A percentile compares a stretch with the other conserved stretches of the same genome.
Conservation (phyloP, 1,140 invertebrate genomes). For the Linepithema humile region DNA sequence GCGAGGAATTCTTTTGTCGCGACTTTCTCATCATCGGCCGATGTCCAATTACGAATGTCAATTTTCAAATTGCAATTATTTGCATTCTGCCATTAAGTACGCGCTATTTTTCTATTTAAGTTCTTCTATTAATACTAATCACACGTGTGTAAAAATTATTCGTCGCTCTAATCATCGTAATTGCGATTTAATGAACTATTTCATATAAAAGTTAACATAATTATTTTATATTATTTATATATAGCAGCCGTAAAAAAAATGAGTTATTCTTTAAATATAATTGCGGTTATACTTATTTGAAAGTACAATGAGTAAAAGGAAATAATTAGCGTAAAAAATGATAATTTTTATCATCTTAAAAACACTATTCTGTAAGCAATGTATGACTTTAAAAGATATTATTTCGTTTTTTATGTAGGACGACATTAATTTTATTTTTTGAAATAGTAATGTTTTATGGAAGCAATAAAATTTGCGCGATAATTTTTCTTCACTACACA, state of each 20-base stretch:
- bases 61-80: slow-evolving; percentile 22
- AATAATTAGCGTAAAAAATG: not conserved
- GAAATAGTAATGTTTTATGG: not conserved
- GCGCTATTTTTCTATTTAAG: not conserved
- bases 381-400: not conserved
- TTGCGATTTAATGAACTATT: slow-evolving; percentile 7
- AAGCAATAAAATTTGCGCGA: not conserved
- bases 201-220: not conserved
- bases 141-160: slow-evolving; percentile 18
- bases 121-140: too few relatives aligned
- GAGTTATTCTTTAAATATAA: slow-evolving; percentile 9
- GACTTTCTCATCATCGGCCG: slow-evolving; percentile 5
- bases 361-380: not conserved
- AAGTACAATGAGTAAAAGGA: too few relatives aligned
- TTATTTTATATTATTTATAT: not conserved
- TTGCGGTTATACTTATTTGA: not conserved
- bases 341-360: too few relatives aligned
- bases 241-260: not conserved
- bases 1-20: slow-evolving; percentile 9
- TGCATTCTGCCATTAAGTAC: not conserved
- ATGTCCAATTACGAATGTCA: slow-evolving; percentile 25
- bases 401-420: not conserved
- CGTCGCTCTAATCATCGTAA: not conserved
- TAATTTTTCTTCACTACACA: not conserved
- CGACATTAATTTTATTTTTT: not conserved